phyloP scores from a whole-genome alignment of 2,113 vertebrate genomes.

The Saccopteryx bilineata region DNA sequence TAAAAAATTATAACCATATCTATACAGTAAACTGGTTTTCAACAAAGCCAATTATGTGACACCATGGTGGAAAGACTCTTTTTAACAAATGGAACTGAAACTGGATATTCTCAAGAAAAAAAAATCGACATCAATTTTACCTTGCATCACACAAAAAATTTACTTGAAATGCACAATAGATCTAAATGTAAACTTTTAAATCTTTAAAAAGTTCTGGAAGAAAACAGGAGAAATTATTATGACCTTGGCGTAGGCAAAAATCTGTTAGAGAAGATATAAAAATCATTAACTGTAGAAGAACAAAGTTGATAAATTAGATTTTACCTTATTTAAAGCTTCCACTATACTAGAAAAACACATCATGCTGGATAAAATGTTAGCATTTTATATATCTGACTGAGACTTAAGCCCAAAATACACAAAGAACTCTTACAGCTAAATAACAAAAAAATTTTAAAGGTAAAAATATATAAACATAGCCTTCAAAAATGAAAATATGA shows the following conservation, averaged over 20 bases:
- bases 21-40: neutral
- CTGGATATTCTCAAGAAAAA: neutral
- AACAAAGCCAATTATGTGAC: neutral
- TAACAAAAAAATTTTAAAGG: neutral
- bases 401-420: neutral
- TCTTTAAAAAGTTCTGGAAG: neutral
- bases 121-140: neutral
- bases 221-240: no score
- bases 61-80: neutral
- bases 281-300: neutral
- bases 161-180: neutral
- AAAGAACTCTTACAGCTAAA: constrained; percentile 7
- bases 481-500: neutral
- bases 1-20: neutral
- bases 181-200: neutral
- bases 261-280: neutral
- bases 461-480: neutral
- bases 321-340: neutral
- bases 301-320: neutral
- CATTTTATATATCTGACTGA: neutral
- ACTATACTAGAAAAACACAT: neutral
- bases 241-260: neutral
- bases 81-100: neutral
- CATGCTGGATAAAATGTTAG: neutral
- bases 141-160: neutral